Conservation (phyloP, 2,888 invertebrate species). For the Phengaris arion region DNA sequence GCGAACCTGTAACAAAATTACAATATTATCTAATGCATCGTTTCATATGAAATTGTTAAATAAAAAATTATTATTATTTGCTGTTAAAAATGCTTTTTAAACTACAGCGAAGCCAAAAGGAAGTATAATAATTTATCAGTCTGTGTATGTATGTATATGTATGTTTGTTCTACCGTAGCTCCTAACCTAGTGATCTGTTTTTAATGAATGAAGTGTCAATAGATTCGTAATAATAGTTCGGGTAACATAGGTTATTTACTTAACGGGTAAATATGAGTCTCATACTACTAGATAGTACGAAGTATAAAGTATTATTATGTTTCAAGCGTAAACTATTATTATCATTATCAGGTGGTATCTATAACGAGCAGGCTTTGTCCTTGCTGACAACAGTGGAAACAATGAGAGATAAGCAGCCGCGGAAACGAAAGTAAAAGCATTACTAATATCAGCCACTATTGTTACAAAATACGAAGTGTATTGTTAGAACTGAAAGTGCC, state of each 20-base stretch:
- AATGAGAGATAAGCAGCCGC: constrained; percentile 65
- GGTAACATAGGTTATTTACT: too few species aligned
- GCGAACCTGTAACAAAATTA: constrained; percentile 67
- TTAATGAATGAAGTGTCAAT: too few species aligned
- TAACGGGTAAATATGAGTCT: too few species aligned
- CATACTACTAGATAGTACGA: too few species aligned
- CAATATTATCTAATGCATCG: constrained; percentile 23
- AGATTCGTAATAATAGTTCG: too few species aligned
- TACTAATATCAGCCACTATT: constrained; percentile 36
- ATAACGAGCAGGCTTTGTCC: constrained; percentile 51
- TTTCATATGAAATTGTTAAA: neutral
- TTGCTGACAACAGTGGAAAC: constrained; percentile 53
- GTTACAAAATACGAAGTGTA: constrained; percentile 31
- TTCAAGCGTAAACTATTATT: neutral
- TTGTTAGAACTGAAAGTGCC: constrained; percentile 3
- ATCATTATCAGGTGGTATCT: constrained; percentile 32
- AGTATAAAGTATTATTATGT: too few species aligned
- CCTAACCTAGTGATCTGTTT: too few species aligned
- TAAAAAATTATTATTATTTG: neutral
- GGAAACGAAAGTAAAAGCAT: constrained; percentile 72
- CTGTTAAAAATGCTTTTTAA: too few species aligned
- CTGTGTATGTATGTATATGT: too few species aligned
- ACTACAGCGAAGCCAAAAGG: too few species aligned
- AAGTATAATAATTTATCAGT: too few species aligned
- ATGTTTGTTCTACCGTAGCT: too few species aligned